Percentiles rank a stretch among this genome's conserved stretches.
Evolutionary conservation across 2,797 vertebrate species (phyloP).

Genomic region (Pteropus rufus): DNA sequence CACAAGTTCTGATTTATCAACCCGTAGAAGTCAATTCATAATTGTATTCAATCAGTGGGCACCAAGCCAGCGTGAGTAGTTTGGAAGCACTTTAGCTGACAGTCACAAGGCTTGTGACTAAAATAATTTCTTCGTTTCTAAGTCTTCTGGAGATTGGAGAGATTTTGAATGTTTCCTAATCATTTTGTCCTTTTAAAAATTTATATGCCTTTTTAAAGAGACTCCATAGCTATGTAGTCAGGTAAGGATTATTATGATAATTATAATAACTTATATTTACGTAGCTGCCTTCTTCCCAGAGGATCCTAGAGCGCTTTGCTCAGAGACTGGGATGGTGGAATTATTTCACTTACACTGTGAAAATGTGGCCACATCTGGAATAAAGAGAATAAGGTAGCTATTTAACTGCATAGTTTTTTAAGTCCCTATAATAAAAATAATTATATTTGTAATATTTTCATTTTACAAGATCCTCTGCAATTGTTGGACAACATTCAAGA

Average conservation of each 20-base stretch:
- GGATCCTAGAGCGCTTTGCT: slow-evolving; percentile 28
- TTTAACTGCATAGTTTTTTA: slow-evolving; percentile 34
- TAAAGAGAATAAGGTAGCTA: background rate
- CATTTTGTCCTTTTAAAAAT: slow-evolving; percentile 51
- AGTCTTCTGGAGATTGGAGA: slow-evolving; percentile 17
- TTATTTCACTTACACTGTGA: slow-evolving; percentile 19
- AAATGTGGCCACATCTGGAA: background rate
- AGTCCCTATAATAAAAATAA: background rate
- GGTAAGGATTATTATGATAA: slow-evolving; percentile 55
- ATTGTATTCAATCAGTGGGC: slow-evolving; percentile 42
- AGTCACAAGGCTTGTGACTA: slow-evolving; percentile 22
- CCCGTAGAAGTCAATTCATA: slow-evolving; percentile 56
- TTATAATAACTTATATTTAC: slow-evolving; percentile 58
- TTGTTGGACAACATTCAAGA: background rate
- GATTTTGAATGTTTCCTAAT: slow-evolving; percentile 57
- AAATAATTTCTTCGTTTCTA: slow-evolving; percentile 49
- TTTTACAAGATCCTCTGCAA: background rate
- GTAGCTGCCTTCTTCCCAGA: slow-evolving; percentile 32
- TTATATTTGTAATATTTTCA: background rate
- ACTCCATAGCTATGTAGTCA: background rate
- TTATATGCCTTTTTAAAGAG: background rate
- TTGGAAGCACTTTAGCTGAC: slow-evolving; percentile 63
- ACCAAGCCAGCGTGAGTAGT: background rate
- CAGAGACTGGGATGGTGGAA: background rate
- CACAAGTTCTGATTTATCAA: slow-evolving; percentile 46